Evolutionary conservation across 1,140 invertebrate genomes (phyloP), one percentile per base, ranked within the genome.

Genomic region (Oncopeltus fasciatus): DNA sequence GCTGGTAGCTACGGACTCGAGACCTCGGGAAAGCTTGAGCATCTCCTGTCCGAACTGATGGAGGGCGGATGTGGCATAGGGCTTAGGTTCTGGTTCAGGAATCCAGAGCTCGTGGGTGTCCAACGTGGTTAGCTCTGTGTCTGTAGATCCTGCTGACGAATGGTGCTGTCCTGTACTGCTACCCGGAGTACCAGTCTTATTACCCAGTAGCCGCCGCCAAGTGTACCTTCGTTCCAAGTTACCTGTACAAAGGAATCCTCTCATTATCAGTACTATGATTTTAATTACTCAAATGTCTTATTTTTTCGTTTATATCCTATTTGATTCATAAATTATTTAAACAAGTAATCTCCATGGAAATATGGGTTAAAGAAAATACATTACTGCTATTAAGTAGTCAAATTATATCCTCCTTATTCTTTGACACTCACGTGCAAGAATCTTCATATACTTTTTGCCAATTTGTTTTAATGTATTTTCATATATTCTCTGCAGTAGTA

Each of bases 41-140:
- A 90, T 88, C 75, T 90, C 86, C 2, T 84, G 84, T 20, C 86
- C 86, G 67, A 90, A 88, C 68, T 86, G 84, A 71, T 88, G 86
- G 65, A 90, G 75, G 31, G 87, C 86, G 14, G 85, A 85, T 80
- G 88, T 85, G 56, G 86, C 84, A 65, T 84, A 87, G 11, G 85
- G 84, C 59, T 84, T 83, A 12, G 85, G 85, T 67, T 88, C 86
- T 49, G 83, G 81, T 65, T 88, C 86, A 57, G 85, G 85, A 38
- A 88, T 74, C 86, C 86, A 88, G 2, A 89, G 77, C 66, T 89
- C 86, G 70, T 87, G 84, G 14, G 84, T 85, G 70, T 88, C 86
- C 63, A 88, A 74, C 0, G 84, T 87, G 43, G 86, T 86, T 38
- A 88, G 75, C 70, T 90, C 87, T 1, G 86, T 89, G 68, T 89